A percentile compares a stretch with the other conserved stretches of the same genome.
These are phyloP conservation scores for Picus viridis DNA, from an alignment of 2,797 vertebrate species.

Conservation along the genomic window DNA sequence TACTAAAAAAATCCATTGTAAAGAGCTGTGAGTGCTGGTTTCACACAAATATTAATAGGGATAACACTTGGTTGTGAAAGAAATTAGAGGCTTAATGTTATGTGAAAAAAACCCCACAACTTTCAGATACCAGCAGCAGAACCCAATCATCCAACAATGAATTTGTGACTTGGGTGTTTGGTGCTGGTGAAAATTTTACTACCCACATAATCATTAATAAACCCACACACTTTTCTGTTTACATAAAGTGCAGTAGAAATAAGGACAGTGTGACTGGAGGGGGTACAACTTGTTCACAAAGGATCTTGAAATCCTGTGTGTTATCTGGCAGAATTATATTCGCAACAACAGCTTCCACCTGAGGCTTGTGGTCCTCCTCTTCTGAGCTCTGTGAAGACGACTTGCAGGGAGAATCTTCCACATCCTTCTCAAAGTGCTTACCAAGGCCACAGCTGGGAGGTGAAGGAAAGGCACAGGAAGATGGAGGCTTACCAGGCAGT, in stretches of 20 bases:
- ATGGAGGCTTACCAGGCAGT: neutral
- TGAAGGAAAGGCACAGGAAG: neutral
- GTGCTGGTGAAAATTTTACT: constrained; percentile 7
- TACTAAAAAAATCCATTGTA: neutral
- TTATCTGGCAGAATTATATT: neutral
- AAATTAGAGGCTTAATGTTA: neutral
- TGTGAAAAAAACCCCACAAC: neutral
- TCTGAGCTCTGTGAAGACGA: neutral
- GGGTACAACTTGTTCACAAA: neutral
- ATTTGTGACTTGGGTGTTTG: neutral
- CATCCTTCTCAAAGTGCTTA: neutral
- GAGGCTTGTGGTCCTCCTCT: neutral
- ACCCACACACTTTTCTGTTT: neutral
- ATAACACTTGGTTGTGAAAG: neutral
- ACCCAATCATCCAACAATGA: neutral
- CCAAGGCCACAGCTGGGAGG: neutral
- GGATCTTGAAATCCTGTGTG: neutral
- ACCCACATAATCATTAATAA: neutral
- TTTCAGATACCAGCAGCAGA: neutral
- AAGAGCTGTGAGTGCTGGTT: neutral
- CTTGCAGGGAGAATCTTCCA: neutral
- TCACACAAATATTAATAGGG: neutral
- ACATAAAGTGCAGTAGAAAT: neutral
- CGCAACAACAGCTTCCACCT: neutral
- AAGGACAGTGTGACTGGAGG: neutral